Evolutionary conservation across 92 coral and sea anemone genomes (phyloP), one percentile per base, ranked within the genome.

Genomic region (Phenganax marumi): DNA sequence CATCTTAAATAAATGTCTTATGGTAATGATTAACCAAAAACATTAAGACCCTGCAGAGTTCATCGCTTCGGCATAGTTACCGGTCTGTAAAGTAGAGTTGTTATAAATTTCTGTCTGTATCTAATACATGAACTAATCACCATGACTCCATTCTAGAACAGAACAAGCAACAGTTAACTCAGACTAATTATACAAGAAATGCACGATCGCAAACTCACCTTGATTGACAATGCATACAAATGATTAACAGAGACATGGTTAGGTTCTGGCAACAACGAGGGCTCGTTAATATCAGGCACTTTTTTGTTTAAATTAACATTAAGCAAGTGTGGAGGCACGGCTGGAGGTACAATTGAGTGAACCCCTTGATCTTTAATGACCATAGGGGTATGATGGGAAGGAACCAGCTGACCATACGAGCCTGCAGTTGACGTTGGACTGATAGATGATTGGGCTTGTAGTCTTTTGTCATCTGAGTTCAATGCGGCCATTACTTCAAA

Each of bases 301-400:
- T 89, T 93, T 80, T 96, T 96, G 81, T 96, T 96, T 3, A 96
- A 91, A 64, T 92, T 96, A 23, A 96, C 97, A 80, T 96, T 97
- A 2, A 96, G 93, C 11, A 96, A 84, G 76, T 96, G 99, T 8
- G 99, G 99, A 1, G 99, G 99, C 8, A 96, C 87, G 39, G 93
- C 96, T 50, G 99, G 99, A 66, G 99, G 99, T 60, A 96, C 99
- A 92, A 93, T 96, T 56, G 99, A 89, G 71, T 96, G 97, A 89
- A 89, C 88, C 68, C 93, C 97, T 14, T 62, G 49, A 49, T 91
- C 97, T 74, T 89, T 88, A 16, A 96, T 89, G 14, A 91, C 91
- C 51, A 96, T 95, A 24, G 99, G 99, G 25, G 90, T 92, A 72
- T 92, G 90, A 65, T 96, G 99, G 39, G 99, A 96, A 33, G 99